Percentiles rank a stretch among this genome's conserved stretches.
Evolutionary conservation across 1,140 invertebrate genomes (phyloP).

Genomic region (Lutraria rhynchaena): DNA sequence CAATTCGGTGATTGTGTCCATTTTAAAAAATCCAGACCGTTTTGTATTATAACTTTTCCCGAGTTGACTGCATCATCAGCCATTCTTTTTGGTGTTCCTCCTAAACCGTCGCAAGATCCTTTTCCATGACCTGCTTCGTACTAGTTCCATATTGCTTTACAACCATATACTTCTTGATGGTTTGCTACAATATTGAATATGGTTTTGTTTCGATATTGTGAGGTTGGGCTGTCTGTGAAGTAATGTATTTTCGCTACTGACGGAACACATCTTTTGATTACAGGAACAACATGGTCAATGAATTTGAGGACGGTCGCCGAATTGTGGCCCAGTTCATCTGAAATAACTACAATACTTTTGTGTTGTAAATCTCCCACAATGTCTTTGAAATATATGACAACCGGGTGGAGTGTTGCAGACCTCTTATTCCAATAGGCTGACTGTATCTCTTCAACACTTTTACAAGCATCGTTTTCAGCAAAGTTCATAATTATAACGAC

Average conservation of each 20-base stretch:
- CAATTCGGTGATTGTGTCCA: conserved; percentile 47
- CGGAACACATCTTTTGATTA: conserved; percentile 14
- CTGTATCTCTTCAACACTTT: conserved; percentile 30
- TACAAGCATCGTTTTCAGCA: conserved; percentile 61
- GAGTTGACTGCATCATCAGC: conserved; percentile 46
- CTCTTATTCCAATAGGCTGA: conserved; percentile 46
- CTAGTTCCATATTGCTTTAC: conserved; percentile 26
- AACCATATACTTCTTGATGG: not conserved
- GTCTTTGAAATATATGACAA: conserved; percentile 49
- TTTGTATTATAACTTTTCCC: conserved; percentile 49
- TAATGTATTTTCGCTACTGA: conserved; percentile 37
- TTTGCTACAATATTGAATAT: conserved; percentile 54
- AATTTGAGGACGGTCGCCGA: conserved; percentile 45
- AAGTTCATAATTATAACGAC: conserved; percentile 26
- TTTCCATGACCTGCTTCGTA: conserved; percentile 28
- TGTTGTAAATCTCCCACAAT: conserved; percentile 17
- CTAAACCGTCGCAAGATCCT: conserved; percentile 35
- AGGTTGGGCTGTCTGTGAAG: conserved; percentile 58
- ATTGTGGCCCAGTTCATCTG: conserved; percentile 52
- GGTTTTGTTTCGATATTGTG: conserved; percentile 58
- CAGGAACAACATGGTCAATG: conserved; percentile 44
- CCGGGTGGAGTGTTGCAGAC: conserved; percentile 49
- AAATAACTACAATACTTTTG: conserved; percentile 50
- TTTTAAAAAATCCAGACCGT: conserved; percentile 3
- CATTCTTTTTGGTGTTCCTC: conserved; percentile 48